These are phyloP conservation scores for Oryzias melastigma DNA, from an alignment of 2,113 vertebrate genomes.

Conservation along the genomic window DNA sequence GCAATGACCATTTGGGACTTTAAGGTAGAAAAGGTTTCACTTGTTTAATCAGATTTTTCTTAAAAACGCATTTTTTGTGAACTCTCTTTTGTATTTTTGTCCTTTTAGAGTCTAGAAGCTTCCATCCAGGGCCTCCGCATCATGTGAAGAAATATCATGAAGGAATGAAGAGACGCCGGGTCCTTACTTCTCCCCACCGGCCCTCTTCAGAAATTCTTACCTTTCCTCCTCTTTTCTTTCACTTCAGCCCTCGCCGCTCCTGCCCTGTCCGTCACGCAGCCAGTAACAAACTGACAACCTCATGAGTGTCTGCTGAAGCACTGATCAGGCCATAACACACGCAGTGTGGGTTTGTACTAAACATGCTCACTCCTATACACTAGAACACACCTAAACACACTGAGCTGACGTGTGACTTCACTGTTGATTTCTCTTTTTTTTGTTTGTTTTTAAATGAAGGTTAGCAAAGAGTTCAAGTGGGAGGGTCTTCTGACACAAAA, in stretches of 20 bases:
- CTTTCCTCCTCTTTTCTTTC: conserved; percentile 5
- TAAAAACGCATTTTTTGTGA: neutral
- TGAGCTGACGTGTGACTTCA: conserved; percentile 74
- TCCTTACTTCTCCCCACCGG: conserved; percentile 32
- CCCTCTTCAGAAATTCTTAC: neutral
- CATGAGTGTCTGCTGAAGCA: conserved; percentile 68
- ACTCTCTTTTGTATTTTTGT: conserved; percentile 23
- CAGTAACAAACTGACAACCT: conserved; percentile 59
- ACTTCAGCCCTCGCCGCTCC: conserved; percentile 1
- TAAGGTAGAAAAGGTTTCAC: conserved; percentile 79
- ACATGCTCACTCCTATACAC: conserved; percentile 62
- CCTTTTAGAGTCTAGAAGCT: conserved; percentile 91
- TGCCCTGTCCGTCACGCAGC: conserved; percentile 38
- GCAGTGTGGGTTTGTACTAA: conserved; percentile 38
- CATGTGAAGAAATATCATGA: conserved; percentile 84
- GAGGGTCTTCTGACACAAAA: conserved; percentile 56
- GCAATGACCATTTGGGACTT: conserved; percentile 99
- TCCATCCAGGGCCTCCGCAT: conserved; percentile 96
- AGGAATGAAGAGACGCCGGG: conserved; percentile 58
- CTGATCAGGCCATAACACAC: conserved; percentile 66
- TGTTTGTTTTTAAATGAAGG: conserved; percentile 70
- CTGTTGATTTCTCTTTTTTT: conserved; percentile 59
- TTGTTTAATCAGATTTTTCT: neutral
- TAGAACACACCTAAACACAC: conserved; percentile 73
- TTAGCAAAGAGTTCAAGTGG: conserved; percentile 62